Evolutionary conservation across 1,140 invertebrate genomes (phyloP).

Genomic region (Nebria ingens): DNA sequence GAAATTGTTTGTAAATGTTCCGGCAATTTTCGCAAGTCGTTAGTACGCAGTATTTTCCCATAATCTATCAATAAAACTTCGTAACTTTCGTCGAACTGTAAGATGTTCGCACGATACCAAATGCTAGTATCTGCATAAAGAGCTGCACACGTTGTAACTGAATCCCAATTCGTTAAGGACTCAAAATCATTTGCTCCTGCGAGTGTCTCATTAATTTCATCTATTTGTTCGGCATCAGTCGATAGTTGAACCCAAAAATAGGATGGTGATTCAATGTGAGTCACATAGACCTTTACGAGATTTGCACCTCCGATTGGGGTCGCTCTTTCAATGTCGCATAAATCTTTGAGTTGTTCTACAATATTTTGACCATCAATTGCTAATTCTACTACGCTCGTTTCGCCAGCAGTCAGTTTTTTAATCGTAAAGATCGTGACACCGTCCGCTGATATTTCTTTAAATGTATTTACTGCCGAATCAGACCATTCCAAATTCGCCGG

Average conservation of each 20-base stretch:
- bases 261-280: conserved; percentile 43
- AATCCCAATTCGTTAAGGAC: conserved; percentile 34
- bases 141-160: conserved; percentile 44
- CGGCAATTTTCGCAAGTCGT: conserved; percentile 44
- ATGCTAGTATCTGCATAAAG: conserved; percentile 49
- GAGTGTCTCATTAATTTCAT: conserved; percentile 45
- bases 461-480: conserved; percentile 48
- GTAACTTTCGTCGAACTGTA: conserved; percentile 40
- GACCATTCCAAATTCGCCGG: conserved; percentile 50
- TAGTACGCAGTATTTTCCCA: conserved; percentile 47
- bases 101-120: conserved; percentile 52
- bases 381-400: conserved; percentile 53
- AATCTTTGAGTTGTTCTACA: conserved; percentile 40
- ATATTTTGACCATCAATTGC: conserved; percentile 49
- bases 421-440: conserved; percentile 54
- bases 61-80: conserved; percentile 59
- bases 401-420: conserved; percentile 49
- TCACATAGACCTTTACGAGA: conserved; percentile 37
- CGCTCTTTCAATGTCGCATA: conserved; percentile 26
- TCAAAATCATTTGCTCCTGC: conserved; percentile 40
- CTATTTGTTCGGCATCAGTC: conserved; percentile 39
- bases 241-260: conserved; percentile 57
- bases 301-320: conserved; percentile 25
- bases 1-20: conserved; percentile 43
- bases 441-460: conserved; percentile 48